These are phyloP conservation scores for Poecilia velifera DNA, from an alignment of 2,797 vertebrate species.

Conservation along the genomic window DNA sequence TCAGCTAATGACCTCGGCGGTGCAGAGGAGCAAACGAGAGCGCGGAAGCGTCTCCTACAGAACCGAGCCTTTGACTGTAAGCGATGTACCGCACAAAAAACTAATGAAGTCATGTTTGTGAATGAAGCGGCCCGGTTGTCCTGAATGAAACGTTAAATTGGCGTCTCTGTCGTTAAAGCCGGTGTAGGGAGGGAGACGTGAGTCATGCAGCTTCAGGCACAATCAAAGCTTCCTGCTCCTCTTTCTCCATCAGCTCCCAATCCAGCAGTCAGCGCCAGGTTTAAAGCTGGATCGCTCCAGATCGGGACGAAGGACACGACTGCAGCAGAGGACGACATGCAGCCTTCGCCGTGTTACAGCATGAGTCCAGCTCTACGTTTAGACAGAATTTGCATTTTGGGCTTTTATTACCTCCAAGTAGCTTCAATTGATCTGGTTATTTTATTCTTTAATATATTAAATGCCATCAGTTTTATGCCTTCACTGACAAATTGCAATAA, in stretches of 20 bases:
- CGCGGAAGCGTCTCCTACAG: neutral
- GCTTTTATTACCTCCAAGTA: neutral
- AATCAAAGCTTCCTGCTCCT: slow-evolving; percentile 67
- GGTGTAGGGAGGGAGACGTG: slow-evolving; percentile 47
- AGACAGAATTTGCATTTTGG: neutral
- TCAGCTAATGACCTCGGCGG: slow-evolving; percentile 3
- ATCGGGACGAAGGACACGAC: slow-evolving; percentile 18
- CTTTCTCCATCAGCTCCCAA: slow-evolving; percentile 32
- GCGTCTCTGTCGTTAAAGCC: slow-evolving; percentile 55
- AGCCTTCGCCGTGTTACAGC: slow-evolving; percentile 7
- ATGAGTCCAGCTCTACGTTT: neutral
- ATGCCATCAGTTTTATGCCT: neutral
- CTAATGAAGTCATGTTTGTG: slow-evolving; percentile 43
- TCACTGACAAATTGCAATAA: neutral
- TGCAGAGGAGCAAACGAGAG: neutral
- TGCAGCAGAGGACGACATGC: neutral
- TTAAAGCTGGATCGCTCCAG: neutral
- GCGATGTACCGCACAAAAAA: neutral
- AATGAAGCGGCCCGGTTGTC: slow-evolving; percentile 43
- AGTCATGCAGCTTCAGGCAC: slow-evolving; percentile 65
- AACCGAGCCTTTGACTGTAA: slow-evolving; percentile 10
- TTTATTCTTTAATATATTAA: neutral
- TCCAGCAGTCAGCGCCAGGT: slow-evolving; percentile 36
- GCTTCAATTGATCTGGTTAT: neutral
- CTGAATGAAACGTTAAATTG: slow-evolving; percentile 60